These are phyloP conservation scores for Callosobruchus maculatus DNA, from an alignment of 2,888 invertebrate genomes.

Conservation along the genomic window DNA sequence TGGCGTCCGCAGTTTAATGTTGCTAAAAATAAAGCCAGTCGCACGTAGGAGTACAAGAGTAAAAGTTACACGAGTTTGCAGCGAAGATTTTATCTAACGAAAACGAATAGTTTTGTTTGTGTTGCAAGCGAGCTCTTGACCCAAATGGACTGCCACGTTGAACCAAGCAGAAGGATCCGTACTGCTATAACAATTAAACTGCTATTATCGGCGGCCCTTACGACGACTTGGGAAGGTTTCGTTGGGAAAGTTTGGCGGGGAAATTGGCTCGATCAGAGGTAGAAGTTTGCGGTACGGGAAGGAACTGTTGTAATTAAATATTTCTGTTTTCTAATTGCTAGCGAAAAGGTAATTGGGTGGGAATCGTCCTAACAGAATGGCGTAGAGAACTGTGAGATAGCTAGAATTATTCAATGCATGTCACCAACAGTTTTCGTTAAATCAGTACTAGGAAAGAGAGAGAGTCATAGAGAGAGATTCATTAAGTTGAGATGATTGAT, in stretches of 20 bases:
- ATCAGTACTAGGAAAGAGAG: no score
- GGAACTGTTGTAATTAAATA: not conserved
- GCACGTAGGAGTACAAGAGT: not conserved
- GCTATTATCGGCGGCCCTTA: conserved; percentile 5
- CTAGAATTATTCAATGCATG: not conserved
- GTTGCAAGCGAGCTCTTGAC: conserved; percentile 3
- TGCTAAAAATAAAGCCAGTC: not conserved
- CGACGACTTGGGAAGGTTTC: conserved; percentile 5
- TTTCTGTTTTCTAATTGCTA: not conserved
- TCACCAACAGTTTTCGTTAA: no score
- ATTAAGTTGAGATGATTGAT: no score
- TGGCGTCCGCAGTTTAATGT: not conserved
- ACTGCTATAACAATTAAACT: conserved; percentile 9
- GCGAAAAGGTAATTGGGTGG: not conserved
- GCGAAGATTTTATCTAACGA: conserved; percentile 2
- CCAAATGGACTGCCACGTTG: conserved; percentile 1
- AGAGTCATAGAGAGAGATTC: no score
- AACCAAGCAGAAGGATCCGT: not conserved
- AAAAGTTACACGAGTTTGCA: not conserved
- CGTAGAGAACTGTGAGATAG: no score
- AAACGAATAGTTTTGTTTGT: conserved; percentile 8
- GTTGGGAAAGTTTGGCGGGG: conserved; percentile 3
- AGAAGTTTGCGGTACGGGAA: not conserved
- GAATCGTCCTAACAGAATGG: no score
- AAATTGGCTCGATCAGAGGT: conserved; percentile 1